Evolutionary conservation across 2,888 invertebrate species (phyloP).

Genomic region (Stramonita haemastoma): DNA sequence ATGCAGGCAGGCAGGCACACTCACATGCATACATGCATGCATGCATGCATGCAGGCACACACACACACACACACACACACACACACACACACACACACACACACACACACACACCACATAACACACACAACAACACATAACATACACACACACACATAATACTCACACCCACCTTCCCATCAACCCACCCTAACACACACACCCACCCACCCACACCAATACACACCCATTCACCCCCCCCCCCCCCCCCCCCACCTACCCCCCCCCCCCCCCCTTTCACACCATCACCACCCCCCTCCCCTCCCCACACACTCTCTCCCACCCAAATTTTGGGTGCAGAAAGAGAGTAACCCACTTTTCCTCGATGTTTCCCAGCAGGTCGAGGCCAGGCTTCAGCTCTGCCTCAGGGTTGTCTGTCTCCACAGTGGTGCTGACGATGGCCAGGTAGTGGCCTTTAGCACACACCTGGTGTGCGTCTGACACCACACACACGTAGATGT

Average conservation of each 20-base stretch:
- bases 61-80: neutral
- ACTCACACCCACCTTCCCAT: too few relatives aligned
- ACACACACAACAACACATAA: too few relatives aligned
- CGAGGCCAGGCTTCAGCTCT: slow-evolving; percentile 96
- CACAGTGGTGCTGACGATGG: slow-evolving; percentile 99
- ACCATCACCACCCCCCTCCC: too few relatives aligned
- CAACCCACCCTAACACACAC: too few relatives aligned
- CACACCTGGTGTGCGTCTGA: slow-evolving; percentile 97
- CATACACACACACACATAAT: too few relatives aligned
- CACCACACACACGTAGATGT: slow-evolving; percentile 98
- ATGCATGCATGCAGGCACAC: too few relatives aligned
- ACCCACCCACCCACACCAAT: too few relatives aligned
- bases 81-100: neutral
- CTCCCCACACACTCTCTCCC: too few relatives aligned
- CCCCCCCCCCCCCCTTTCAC: too few relatives aligned
- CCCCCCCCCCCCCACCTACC: too few relatives aligned
- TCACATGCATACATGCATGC: neutral
- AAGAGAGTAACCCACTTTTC: slow-evolving; percentile 84
- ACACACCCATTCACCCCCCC: neutral
- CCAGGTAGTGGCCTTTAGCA: slow-evolving; percentile 87
- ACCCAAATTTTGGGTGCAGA: too few relatives aligned
- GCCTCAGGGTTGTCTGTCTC: slow-evolving; percentile 96
- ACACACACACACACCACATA: neutral
- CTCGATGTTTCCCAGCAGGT: slow-evolving; percentile 92
- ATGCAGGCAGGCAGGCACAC: neutral